These are phyloP conservation scores for Montipora capitata DNA, from an alignment of 92 coral and sea anemone species.

Conservation along the genomic window DNA sequence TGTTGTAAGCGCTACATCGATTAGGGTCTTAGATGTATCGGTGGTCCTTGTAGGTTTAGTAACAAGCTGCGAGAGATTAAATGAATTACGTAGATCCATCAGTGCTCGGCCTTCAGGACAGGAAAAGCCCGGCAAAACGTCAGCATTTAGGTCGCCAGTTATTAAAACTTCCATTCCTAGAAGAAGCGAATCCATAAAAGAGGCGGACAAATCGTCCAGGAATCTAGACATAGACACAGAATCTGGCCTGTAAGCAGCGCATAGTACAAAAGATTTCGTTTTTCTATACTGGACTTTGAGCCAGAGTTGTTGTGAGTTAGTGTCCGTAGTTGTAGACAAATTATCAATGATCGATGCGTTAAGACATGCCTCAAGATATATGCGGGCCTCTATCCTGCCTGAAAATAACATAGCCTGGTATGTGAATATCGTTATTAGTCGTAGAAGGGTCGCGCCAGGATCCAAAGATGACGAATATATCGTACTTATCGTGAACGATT, in stretches of 20 bases:
- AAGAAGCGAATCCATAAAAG: too few relatives aligned
- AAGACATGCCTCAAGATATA: conserved; percentile 54
- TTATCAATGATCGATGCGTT: conserved; percentile 38
- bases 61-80: too few relatives aligned
- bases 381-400: conserved; percentile 74
- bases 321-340: conserved; percentile 53
- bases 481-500: neutral
- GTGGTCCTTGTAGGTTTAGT: neutral
- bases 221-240: conserved; percentile 26
- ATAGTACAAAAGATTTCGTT: conserved; percentile 37
- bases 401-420: conserved; percentile 64
- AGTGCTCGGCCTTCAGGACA: too few relatives aligned
- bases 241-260: conserved; percentile 58
- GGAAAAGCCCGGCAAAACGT: too few relatives aligned
- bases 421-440: conserved; percentile 50
- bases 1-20: too few relatives aligned
- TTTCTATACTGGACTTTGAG: conserved; percentile 59
- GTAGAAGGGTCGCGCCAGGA: conserved; percentile 69
- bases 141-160: too few relatives aligned
- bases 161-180: too few relatives aligned
- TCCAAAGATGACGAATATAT: conserved; percentile 64
- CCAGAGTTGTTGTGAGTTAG: conserved; percentile 70
- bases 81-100: too few relatives aligned
- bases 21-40: conserved; percentile 3
- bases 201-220: conserved; percentile 16